Evolutionary conservation across 2,113 vertebrate species (phyloP), one percentile per base, ranked within the genome.

Genomic region (Syrrhaptes paradoxus): DNA sequence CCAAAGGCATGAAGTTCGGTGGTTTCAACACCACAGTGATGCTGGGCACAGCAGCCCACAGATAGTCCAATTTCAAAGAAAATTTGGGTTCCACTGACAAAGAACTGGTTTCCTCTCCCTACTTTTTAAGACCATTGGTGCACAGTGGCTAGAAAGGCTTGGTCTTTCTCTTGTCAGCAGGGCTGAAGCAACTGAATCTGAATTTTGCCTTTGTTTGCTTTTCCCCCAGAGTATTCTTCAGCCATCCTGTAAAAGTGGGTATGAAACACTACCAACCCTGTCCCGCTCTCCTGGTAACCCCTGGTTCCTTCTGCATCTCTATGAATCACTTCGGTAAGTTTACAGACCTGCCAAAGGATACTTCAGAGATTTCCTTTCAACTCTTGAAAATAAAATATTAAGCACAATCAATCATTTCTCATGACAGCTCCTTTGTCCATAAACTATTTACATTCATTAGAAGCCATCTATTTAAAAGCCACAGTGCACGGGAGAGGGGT

Each of bases 361-460:
- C 86, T 95, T 86, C 78, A 85, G 79, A 90, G 54, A 77, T 86
- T 86, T 95, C 62, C 59, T 90, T 93, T 90, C 77, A 90, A 90
- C 81, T 77, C 75, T 55, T 70, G 95, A 88, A 94, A 93, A 86
- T 85, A 91, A 95, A 93, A 88, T 90, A 91, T 80, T 84, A 93
- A 90, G 68, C 46, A 57, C 13, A 85, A 95, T 95, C 89, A 87
- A 65, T 88, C 90, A 91, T 86, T 93, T 63, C 67, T 63, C 3
- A 2, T 31, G 82, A 93, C 95, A 95, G 59, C 17, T 86, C 83
- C 71, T 88, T 77, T 74, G 51, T 63, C 55, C 43, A 9, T 62
- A 57, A 96, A 49, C 67, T 77, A 58, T 48, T 94, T 66, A 43
- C 34, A 93, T 80, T 91, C 89, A 90, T 93, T 83, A 93, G 46